These are phyloP conservation scores for Phoeniculus purpureus DNA, from an alignment of 2,797 vertebrate species.

Conservation along the genomic window DNA sequence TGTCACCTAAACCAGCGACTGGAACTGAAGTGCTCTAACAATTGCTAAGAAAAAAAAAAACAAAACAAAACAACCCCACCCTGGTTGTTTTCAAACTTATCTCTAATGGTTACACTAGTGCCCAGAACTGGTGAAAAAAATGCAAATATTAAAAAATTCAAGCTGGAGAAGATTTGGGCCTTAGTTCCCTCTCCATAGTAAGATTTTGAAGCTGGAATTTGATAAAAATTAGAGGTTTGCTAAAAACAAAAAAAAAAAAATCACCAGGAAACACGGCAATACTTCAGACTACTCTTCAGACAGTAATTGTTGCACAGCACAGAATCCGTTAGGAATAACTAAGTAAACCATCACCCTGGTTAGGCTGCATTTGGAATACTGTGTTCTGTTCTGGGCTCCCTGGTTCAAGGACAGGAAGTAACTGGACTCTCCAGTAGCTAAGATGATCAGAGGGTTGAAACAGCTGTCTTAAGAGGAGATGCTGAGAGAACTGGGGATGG, in stretches of 20 bases:
- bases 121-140: neutral
- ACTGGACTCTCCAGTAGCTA: no score
- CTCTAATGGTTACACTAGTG: neutral
- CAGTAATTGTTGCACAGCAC: neutral
- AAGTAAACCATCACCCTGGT: neutral
- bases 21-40: neutral
- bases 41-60: rapidly evolving
- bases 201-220: neutral
- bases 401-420: no score
- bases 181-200: neutral
- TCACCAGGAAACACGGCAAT: neutral
- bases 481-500: no score
- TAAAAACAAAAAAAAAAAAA: neutral
- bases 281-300: neutral
- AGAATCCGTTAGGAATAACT: neutral
- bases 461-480: no score
- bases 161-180: neutral
- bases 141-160: neutral
- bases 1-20: neutral
- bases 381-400: no score
- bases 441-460: no score
- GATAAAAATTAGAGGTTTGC: neutral
- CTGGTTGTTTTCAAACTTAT: neutral
- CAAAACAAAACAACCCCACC: no score
- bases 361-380: no score